Percentiles rank a stretch among this genome's conserved stretches.
phyloP scores from a whole-genome alignment of 2,113 vertebrate genomes.

The human (Homo sapiens) region GRCh38 chr13:92114501-92115000 shows the following conservation, averaged over 20 bases:
- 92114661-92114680: background rate
- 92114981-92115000: background rate
- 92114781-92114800: no score
- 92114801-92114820: background rate
- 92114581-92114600: background rate
- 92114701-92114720: background rate
- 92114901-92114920: background rate
- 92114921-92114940: background rate
- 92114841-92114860: background rate
- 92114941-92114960: background rate
- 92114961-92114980: background rate
- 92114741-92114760: background rate
- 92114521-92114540: background rate
- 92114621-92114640: background rate
- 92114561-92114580: background rate
- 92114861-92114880: background rate
- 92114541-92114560: background rate
- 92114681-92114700: background rate
- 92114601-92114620: background rate
- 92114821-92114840: background rate
- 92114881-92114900: background rate
- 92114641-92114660: background rate
- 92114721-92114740: background rate
- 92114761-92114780: background rate
- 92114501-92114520: background rate